These are phyloP conservation scores for Eumeta japonica DNA, from an alignment of 1,140 invertebrate species.

Conservation along the genomic window DNA sequence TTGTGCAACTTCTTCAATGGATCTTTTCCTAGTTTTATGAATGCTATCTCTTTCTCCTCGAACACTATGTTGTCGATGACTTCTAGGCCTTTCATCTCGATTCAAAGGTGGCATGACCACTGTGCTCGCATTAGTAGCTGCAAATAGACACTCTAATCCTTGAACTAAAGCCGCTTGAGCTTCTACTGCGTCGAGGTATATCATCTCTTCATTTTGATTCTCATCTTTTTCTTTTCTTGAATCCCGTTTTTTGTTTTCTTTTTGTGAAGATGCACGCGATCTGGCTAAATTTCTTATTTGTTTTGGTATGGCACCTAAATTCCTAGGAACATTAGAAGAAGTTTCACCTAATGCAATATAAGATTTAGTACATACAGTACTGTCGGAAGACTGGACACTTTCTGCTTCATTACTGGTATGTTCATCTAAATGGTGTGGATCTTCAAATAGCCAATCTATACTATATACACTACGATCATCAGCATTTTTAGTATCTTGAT, in stretches of 20 bases:
- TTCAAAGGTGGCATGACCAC: conserved; percentile 50
- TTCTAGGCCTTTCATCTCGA: conserved; percentile 36
- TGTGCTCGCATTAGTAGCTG: conserved; percentile 51
- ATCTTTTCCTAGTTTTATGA: conserved; percentile 51
- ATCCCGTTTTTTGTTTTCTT: conserved; percentile 55
- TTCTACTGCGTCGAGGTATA: conserved; percentile 49
- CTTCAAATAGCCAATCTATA: conserved; percentile 52
- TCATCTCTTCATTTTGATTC: conserved; percentile 42
- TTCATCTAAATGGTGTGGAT: conserved; percentile 19
- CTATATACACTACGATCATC: conserved; percentile 53
- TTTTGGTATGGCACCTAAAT: conserved; percentile 75
- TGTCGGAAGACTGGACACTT: conserved; percentile 18
- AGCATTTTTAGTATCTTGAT: conserved; percentile 31
- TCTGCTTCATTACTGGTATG: conserved; percentile 13
- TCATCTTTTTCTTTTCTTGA: conserved; percentile 48
- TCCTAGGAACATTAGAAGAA: conserved; percentile 53
- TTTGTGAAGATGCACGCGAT: conserved; percentile 48
- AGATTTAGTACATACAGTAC: conserved; percentile 33
- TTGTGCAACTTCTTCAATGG: conserved; percentile 61
- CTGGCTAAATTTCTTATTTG: conserved; percentile 57
- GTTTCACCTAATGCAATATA: conserved; percentile 40
- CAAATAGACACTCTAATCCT: conserved; percentile 52
- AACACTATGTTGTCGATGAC: conserved; percentile 43
- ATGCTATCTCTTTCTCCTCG: conserved; percentile 42
- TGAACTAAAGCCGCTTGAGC: conserved; percentile 55